These are phyloP conservation scores for Myotis brandtii DNA, from an alignment of 2,113 vertebrate genomes.

Conservation along the genomic window DNA sequence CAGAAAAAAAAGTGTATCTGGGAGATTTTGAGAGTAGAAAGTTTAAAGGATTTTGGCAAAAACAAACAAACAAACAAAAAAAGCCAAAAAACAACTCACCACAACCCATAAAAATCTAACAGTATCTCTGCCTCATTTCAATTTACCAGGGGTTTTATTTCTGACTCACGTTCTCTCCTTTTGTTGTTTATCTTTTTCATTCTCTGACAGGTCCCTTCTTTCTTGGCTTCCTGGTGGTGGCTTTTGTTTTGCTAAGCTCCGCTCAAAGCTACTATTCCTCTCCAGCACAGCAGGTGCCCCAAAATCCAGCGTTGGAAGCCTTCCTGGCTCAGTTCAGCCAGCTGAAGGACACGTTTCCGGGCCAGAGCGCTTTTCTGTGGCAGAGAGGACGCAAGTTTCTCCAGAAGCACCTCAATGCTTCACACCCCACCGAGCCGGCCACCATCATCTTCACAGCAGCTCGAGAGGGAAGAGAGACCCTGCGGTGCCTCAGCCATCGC, in stretches of 20 bases:
- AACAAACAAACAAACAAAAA: background rate
- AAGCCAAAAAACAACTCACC: background rate
- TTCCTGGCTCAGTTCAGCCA: constrained; percentile 86
- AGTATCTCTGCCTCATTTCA: background rate
- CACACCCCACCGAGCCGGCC: constrained; percentile 89
- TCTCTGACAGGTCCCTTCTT: background rate
- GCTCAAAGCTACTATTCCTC: constrained; percentile 56
- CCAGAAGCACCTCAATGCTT: constrained; percentile 89
- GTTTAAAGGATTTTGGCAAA: background rate
- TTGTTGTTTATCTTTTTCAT: accelerated
- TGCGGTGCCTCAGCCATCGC: constrained; percentile 89
- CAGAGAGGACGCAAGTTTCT: constrained; percentile 89
- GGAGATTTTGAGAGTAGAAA: background rate
- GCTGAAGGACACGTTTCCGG: constrained; percentile 87
- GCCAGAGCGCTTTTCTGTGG: constrained; percentile 92
- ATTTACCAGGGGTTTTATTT: background rate
- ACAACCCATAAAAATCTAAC: background rate
- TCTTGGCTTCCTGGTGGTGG: accelerated
- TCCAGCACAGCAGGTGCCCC: constrained; percentile 53
- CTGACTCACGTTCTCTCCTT: background rate
- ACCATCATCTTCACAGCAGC: constrained; percentile 93
- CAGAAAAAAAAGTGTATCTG: background rate
- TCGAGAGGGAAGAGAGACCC: constrained; percentile 84
- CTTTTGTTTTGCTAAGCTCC: background rate
- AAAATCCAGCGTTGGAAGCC: constrained; percentile 77